Conservation (phyloP, 2,113 vertebrate species). For the Motacilla alba region DNA sequence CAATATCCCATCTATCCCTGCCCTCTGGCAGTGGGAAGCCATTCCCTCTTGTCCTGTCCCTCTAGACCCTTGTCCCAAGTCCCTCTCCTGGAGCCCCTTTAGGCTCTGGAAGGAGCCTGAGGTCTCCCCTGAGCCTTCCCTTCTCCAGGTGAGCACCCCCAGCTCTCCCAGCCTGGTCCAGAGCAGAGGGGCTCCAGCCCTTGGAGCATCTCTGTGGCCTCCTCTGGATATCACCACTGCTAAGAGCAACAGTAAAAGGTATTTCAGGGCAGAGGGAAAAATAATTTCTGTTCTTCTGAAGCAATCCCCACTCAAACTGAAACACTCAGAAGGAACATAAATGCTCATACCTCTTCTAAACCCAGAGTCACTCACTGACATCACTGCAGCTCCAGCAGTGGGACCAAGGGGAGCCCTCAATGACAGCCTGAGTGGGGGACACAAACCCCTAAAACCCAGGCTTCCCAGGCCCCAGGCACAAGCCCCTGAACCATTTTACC, state of each 20-base stretch:
- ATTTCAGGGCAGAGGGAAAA: not conserved
- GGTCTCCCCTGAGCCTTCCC: not conserved
- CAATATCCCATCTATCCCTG: not conserved
- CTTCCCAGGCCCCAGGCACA: not conserved
- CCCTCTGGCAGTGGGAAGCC: not conserved
- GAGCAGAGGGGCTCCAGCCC: not conserved
- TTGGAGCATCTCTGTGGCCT: not conserved
- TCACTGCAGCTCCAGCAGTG: not conserved
- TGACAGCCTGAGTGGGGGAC: fast-evolving
- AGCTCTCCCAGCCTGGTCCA: not conserved
- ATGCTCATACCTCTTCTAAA: not conserved
- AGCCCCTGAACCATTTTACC: not conserved
- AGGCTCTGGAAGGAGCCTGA: not conserved
- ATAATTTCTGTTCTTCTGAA: not conserved
- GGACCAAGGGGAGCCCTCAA: not conserved
- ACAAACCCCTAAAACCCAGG: not conserved
- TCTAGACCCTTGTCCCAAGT: not conserved
- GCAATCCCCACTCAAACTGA: not conserved
- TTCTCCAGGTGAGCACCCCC: not conserved
- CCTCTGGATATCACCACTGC: not conserved
- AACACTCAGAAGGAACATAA: not conserved
- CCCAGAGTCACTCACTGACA: not conserved
- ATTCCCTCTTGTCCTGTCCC: not conserved
- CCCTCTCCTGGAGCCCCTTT: not conserved
- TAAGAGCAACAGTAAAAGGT: not conserved